Percentiles rank a stretch among this genome's conserved stretches.
Evolutionary conservation across 2,888 invertebrate genomes (phyloP).

Genomic region (Callinectes sapidus): DNA sequence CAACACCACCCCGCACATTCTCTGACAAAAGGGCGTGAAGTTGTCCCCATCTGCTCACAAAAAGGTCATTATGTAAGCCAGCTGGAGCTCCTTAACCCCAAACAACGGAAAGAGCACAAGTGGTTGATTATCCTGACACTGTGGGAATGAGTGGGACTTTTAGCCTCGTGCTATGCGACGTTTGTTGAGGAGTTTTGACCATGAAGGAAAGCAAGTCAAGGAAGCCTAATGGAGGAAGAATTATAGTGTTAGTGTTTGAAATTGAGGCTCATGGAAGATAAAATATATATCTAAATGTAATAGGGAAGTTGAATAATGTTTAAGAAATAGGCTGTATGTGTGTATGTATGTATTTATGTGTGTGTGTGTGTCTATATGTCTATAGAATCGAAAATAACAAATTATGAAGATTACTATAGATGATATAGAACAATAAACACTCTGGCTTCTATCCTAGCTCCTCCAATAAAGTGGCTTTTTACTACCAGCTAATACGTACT

Average conservation of each 20-base stretch:
- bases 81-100: neutral
- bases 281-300: neutral
- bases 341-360: neutral
- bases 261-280: neutral
- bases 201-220: neutral
- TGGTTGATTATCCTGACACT: neutral
- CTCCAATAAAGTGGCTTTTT: no score
- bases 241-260: neutral
- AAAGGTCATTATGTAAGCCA: slow-evolving; percentile 15
- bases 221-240: neutral
- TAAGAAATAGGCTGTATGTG: neutral
- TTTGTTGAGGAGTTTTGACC: neutral
- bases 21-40: neutral
- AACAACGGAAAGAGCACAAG: slow-evolving; percentile 14
- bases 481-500: no score
- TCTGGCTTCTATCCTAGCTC: no score
- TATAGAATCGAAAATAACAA: neutral
- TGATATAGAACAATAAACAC: no score
- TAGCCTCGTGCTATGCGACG: neutral
- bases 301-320: neutral
- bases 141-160: neutral
- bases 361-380: neutral
- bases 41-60: slow-evolving; percentile 3
- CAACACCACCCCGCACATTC: neutral
- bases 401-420: no score